These are phyloP conservation scores for Tangara arthus DNA, from an alignment of 2,797 vertebrate genomes.

Conservation along the genomic window DNA sequence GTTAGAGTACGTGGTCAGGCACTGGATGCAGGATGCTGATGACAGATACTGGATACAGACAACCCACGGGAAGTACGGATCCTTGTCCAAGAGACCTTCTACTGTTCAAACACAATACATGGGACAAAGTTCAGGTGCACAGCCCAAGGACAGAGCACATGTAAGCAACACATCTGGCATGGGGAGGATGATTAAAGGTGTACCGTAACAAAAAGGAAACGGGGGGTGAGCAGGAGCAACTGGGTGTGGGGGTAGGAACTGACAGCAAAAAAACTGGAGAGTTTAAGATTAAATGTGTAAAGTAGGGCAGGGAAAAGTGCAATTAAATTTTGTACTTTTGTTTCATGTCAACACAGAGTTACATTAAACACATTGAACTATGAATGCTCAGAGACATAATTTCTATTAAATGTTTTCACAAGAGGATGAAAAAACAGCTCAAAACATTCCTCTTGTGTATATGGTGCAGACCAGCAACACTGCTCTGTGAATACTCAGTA, in stretches of 20 bases:
- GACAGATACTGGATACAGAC: background rate
- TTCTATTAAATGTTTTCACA: conserved; percentile 29
- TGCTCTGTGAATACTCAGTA: background rate
- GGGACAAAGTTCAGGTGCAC: conserved; percentile 1
- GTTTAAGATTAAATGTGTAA: background rate
- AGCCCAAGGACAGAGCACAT: background rate
- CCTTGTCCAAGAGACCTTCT: background rate
- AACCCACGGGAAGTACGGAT: background rate
- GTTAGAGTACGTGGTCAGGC: background rate
- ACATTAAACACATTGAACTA: background rate
- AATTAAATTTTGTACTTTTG: background rate
- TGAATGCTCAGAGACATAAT: background rate
- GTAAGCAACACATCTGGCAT: background rate
- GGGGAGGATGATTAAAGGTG: background rate
- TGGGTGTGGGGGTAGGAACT: background rate
- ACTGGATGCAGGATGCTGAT: background rate
- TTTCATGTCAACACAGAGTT: background rate
- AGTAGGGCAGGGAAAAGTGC: background rate
- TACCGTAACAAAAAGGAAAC: background rate
- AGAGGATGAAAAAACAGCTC: conserved; percentile 35
- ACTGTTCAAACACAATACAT: background rate
- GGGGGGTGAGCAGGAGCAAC: background rate
- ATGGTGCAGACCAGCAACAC: background rate
- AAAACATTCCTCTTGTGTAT: background rate
- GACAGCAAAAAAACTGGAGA: background rate